A percentile compares a stretch with the other conserved stretches of the same genome.
phyloP scores from a whole-genome alignment of 2,113 vertebrate species.

The Chaenogobius annularis region DNA sequence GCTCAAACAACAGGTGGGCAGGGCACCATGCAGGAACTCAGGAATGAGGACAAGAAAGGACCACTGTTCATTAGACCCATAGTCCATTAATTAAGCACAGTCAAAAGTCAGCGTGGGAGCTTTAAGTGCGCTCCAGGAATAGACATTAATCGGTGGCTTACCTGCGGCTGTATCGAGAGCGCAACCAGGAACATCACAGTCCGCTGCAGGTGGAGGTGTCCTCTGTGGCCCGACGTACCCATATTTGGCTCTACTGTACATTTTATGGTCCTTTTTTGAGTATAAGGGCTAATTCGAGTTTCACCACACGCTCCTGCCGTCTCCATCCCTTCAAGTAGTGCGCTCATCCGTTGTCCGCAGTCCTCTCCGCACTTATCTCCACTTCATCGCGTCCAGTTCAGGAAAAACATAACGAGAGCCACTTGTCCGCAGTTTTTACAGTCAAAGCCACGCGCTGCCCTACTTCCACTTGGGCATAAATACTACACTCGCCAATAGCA shows the following conservation, averaged over 20 bases:
- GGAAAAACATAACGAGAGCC: constrained; percentile 37
- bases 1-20: constrained; percentile 77
- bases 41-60: constrained; percentile 26
- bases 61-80: constrained; percentile 12
- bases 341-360: neutral
- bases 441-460: constrained; percentile 45
- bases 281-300: neutral
- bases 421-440: constrained; percentile 13
- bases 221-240: constrained; percentile 40
- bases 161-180: constrained; percentile 74
- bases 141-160: constrained; percentile 76
- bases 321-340: constrained; percentile 57
- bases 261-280: constrained; percentile 23
- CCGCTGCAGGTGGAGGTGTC: constrained; percentile 65
- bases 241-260: constrained; percentile 26
- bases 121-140: constrained; percentile 65
- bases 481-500: constrained; percentile 33
- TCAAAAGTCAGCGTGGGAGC: constrained; percentile 37
- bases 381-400: constrained; percentile 51
- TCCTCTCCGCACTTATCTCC: constrained; percentile 50
- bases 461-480: constrained; percentile 38
- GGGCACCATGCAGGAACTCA: constrained; percentile 49
- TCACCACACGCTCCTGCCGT: constrained; percentile 42
- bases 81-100: constrained; percentile 21
- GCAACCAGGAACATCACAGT: constrained; percentile 66